Base-by-base conservation (phyloP, 2,113 vertebrate genomes). In the Morone chrysops region DNA sequence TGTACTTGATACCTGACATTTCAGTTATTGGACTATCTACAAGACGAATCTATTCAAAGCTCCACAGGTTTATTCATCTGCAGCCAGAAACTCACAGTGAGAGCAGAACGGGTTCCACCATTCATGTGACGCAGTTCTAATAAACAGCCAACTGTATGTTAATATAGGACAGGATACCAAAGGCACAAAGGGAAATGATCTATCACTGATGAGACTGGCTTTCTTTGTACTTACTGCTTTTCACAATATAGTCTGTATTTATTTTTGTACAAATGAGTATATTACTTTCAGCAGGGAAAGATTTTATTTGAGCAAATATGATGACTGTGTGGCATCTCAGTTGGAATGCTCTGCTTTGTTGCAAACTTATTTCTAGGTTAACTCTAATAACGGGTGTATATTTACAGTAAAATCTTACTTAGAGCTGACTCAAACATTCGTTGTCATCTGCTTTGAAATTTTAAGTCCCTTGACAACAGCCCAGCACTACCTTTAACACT, bases 41-140 rank as follows among this genome's bases (percentile, higher is more conserved):
- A 67, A 61, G 50, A 74, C 83, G 73, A 71, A 87, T 85, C 31
- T 65, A 60, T 70, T 80, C 68, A 75, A 81, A 75, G 78, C 65
- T 50, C 61, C 61, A 1, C 45, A 57, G 10, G 43, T 70, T 84
- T 57, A 57, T 81, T 82, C 72, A 66, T 77, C 62, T 60, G 41
- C 74, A 38, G 67, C 51, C 61, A 56, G 20, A 73, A 70, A 74
- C 65, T 18, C 45, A 51, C 50, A 36, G 20, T 0, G n/a, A 48
- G 62, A 57, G 61, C 41, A 62, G 63, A 40, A 56, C 36, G 12
- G 6, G 17, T 69, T 31, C 54, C 48, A 40, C 17, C 18, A 71
- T 40, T 72, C 56, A 75, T 48, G 47, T 75, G 25, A 9, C 4
- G 10, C 31, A 8, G 6, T 38, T 59, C 51, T 59, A 38, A 60